Evolutionary conservation across 2,113 vertebrate genomes (phyloP), one percentile per base, ranked within the genome.

Genomic region (Pseudorasbora parva): DNA sequence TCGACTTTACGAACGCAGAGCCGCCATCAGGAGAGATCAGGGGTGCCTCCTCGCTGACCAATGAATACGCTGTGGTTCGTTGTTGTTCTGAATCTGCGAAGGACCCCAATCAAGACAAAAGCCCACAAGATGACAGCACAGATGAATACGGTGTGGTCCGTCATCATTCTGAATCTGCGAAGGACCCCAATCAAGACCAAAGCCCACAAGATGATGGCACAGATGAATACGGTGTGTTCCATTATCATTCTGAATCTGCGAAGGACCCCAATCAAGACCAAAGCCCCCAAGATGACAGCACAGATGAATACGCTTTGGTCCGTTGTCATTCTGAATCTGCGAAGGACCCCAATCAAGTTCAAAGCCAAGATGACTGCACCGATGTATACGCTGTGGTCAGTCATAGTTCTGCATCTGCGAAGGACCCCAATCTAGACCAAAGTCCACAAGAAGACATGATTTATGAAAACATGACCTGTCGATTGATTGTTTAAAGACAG

Each of bases 261-360:
- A 37, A 6, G 1, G 37, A 37, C 37, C 37, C 37, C 37, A 37
- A 37, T 37, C 37, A 37, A 37, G 37, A 37, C 37, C 37, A 37
- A 37, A 37, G 37, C 37, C 37, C 37, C 6, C 5, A 6, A 37
- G 56, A 45, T 19, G 75, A 78, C 3, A 1, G n/a, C n/a, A n/a
- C n/a, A n/a, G n/a, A 41, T 6, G 85, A 83, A 2, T 83, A 86
- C 1, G 54, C 80, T 11, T 15, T 17, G 0, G 3, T 86, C 27
- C 62, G 3, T 25, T 14, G 45, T 3, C 14, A 5, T 41, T 10
- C 64, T 33, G 23, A 54, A 23, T 14, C 17, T 14, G 17, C 0
- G 19, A 59, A 19, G 2, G n/a, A 78, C 3, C n/a, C 41, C 23
- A 25, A 62, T 8, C 7, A 5, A 21, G 51, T 21, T 17, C 51